Base-by-base conservation (phyloP, 2,113 vertebrate genomes). In the Colius striatus region DNA sequence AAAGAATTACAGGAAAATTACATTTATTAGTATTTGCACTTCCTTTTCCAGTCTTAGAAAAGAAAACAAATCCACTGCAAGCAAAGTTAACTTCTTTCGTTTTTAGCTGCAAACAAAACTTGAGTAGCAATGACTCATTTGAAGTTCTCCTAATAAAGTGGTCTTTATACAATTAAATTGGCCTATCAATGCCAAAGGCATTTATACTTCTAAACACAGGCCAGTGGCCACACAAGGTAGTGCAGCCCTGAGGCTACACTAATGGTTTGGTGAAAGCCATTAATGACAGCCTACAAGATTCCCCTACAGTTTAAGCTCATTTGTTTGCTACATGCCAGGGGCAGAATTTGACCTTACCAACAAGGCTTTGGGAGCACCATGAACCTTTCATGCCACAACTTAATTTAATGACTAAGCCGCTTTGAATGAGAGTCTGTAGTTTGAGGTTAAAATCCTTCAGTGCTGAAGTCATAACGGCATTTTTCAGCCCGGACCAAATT, bases 111-210 rank as follows among this genome's bases (percentile, higher is more conserved):
- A 88, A 88, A 63, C 78, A 87, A 11, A 17, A 88, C 78, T 90
- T 47, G 54, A 81, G 53, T 10, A 66, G 79, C 66, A 94, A 75
- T 73, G 66, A 92, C 62, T 92, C 54, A 86, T 86, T 71, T 77
- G 75, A 95, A 87, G 29, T 50, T 66, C 43, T 77, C 43, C 55
- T 88, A 84, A 72, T 43, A 80, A 90, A 86, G 55, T 30, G 32
- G 78, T 92, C 85, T 92, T 93, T 90, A 96, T 87, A 65, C 68
- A 93, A 74, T 92, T 94, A 84, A 22, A 88, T 77, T 67, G 91
- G 60, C 32, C 93, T 61, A 90, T 54, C 68, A 84, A 84, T 10
- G 83, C 68, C 61, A 84, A 74, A 87, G 36, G 78, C 50, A 87
- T 87, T 93, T 87, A 68, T 68, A 50, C 43, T 89, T 70, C 67